Conservation (phyloP, 2,797 vertebrate genomes). For the Cynopterus sphinx region DNA sequence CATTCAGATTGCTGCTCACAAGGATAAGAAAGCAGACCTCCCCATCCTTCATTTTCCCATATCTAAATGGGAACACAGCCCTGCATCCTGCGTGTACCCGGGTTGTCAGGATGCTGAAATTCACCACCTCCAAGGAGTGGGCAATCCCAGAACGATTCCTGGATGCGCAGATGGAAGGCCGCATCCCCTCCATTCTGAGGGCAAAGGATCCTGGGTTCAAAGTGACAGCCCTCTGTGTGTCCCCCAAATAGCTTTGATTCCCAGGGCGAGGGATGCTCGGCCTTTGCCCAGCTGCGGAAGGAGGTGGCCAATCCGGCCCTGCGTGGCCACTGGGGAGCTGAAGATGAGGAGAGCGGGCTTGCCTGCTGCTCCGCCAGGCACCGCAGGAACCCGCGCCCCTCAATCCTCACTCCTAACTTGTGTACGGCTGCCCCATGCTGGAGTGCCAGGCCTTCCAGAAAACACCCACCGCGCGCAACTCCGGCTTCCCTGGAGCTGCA, state of each 20-base stretch:
- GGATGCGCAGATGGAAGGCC: fast-evolving
- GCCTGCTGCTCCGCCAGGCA: fast-evolving
- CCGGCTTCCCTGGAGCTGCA: fast-evolving
- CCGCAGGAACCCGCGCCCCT: fast-evolving
- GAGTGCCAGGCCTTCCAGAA: fast-evolving
- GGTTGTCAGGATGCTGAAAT: not conserved
- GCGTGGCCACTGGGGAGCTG: fast-evolving
- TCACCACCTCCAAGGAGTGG: fast-evolving
- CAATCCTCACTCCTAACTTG: fast-evolving
- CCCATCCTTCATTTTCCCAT: not conserved
- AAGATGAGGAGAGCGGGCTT: fast-evolving
- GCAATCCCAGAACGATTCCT: not conserved
- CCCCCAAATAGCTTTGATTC: not conserved
- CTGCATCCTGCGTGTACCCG: fast-evolving
- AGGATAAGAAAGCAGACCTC: not conserved
- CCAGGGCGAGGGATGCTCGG: not conserved
- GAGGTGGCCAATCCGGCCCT: fast-evolving
- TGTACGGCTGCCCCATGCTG: fast-evolving
- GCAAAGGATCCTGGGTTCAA: not conserved
- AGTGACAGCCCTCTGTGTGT: not conserved
- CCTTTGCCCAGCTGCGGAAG: fast-evolving
- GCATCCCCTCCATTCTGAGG: fast-evolving
- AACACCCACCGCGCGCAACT: fast-evolving
- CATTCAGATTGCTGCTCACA: fast-evolving
- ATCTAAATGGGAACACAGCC: not conserved